Percentiles rank a stretch among this genome's conserved stretches.
phyloP scores from a whole-genome alignment of 2,888 invertebrate genomes.

The Hirtodrosophila cameraria region DNA sequence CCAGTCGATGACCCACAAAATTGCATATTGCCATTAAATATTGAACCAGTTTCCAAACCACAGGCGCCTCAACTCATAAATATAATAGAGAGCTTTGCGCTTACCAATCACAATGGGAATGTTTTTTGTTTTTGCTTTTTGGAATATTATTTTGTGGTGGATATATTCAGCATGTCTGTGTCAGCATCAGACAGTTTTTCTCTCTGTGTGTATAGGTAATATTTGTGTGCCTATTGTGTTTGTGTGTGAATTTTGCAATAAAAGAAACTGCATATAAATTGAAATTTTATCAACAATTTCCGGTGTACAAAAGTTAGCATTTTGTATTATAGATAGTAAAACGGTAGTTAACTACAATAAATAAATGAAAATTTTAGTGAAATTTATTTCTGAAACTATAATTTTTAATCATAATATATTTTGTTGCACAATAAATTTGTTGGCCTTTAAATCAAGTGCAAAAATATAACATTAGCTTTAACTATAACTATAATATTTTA shows the following conservation, averaged over 20 bases:
- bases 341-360: no score
- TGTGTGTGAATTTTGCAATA: slow-evolving; percentile 12
- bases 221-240: slow-evolving; percentile 11
- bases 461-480: not conserved
- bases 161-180: slow-evolving; percentile 34
- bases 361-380: no score
- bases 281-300: slow-evolving; percentile 24
- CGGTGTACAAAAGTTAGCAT: no score
- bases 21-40: slow-evolving; percentile 24
- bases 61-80: slow-evolving; percentile 61
- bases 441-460: slow-evolving; percentile 11
- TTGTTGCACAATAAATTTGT: slow-evolving; percentile 37
- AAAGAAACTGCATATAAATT: slow-evolving; percentile 30
- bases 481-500: not conserved
- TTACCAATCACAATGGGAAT: slow-evolving; percentile 49
- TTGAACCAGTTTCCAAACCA: slow-evolving; percentile 40
- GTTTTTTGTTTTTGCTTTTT: slow-evolving; percentile 2
- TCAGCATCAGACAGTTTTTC: slow-evolving; percentile 47
- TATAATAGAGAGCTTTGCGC: slow-evolving; percentile 50
- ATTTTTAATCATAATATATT: slow-evolving; percentile 21
- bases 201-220: slow-evolving; percentile 51
- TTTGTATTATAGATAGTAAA: no score
- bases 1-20: slow-evolving; percentile 32
- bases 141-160: not conserved
- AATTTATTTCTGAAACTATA: slow-evolving; percentile 5